These are phyloP conservation scores for Ptyas mucosa DNA, from an alignment of 2,113 vertebrate species.

Conservation along the genomic window DNA sequence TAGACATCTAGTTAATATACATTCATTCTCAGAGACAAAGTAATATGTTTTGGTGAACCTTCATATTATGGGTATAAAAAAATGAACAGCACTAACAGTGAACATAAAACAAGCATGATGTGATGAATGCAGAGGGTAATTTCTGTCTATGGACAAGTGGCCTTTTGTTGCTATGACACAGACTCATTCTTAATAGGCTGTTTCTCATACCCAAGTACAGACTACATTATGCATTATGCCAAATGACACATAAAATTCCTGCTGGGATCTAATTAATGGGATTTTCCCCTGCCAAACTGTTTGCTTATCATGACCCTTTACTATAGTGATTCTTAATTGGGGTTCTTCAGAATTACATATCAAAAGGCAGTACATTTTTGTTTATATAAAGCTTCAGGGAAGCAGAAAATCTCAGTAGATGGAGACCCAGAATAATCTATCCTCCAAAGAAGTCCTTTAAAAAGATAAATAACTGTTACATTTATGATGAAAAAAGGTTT, in stretches of 20 bases:
- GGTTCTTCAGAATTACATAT: neutral
- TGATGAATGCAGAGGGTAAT: slow-evolving; percentile 8
- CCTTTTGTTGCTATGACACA: slow-evolving; percentile 18
- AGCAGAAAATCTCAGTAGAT: neutral
- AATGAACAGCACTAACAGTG: neutral
- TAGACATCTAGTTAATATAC: neutral
- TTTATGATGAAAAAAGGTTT: neutral
- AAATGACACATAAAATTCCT: neutral
- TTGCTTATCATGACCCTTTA: neutral
- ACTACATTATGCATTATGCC: neutral
- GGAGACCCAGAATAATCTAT: neutral
- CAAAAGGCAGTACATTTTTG: neutral
- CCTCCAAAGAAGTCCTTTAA: neutral
- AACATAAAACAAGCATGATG: slow-evolving; percentile 3
- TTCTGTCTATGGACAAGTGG: slow-evolving; percentile 4
- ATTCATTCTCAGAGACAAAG: neutral
- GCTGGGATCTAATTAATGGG: slow-evolving; percentile 15
- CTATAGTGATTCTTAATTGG: neutral
- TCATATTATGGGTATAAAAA: slow-evolving; percentile 12
- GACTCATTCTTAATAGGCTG: neutral
- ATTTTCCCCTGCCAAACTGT: neutral
- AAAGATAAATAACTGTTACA: neutral
- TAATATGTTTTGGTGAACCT: slow-evolving; percentile 5
- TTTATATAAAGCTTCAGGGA: neutral
- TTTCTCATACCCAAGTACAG: neutral